These are phyloP conservation scores for Danaus melanippus DNA, from an alignment of 1,140 invertebrate species.

Conservation along the genomic window DNA sequence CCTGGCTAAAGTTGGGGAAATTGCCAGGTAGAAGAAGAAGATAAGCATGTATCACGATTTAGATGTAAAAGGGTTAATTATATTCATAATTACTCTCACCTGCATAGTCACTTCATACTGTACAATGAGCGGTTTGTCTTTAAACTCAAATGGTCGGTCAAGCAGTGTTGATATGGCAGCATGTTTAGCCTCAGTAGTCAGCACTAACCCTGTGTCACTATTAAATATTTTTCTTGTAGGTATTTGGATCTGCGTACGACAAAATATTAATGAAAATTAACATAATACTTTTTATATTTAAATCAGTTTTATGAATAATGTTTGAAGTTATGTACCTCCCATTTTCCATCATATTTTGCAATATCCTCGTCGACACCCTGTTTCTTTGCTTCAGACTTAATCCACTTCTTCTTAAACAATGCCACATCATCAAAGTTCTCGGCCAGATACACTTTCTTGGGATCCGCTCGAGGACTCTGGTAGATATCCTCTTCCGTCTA, in stretches of 20 bases:
- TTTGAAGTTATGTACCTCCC: conserved; percentile 55
- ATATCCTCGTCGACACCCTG: conserved; percentile 92
- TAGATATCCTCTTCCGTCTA: conserved; percentile 60
- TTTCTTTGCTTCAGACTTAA: conserved; percentile 93
- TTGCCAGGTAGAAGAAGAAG: no score
- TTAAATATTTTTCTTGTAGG: conserved; percentile 82
- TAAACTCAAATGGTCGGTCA: conserved; percentile 88
- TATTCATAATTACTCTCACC: conserved; percentile 29
- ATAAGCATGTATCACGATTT: no score
- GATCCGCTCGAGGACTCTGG: conserved; percentile 70
- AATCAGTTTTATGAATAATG: neutral
- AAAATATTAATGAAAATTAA: neutral
- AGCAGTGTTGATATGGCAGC: conserved; percentile 93
- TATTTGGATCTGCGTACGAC: conserved; percentile 77
- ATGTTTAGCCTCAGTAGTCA: conserved; percentile 97
- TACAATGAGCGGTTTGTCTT: conserved; percentile 89
- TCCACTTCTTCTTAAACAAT: conserved; percentile 86
- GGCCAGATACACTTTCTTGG: conserved; percentile 81
- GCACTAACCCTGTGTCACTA: conserved; percentile 90
- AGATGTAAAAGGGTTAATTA: no score
- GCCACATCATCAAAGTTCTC: conserved; percentile 91
- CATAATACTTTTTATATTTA: neutral
- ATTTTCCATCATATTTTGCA: conserved; percentile 94
- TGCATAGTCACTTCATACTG: conserved; percentile 92
- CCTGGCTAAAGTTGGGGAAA: no score